Evolutionary conservation across 2,113 vertebrate genomes (phyloP), one percentile per base, ranked within the genome.

Genomic region (Lipotes vexillifer): DNA sequence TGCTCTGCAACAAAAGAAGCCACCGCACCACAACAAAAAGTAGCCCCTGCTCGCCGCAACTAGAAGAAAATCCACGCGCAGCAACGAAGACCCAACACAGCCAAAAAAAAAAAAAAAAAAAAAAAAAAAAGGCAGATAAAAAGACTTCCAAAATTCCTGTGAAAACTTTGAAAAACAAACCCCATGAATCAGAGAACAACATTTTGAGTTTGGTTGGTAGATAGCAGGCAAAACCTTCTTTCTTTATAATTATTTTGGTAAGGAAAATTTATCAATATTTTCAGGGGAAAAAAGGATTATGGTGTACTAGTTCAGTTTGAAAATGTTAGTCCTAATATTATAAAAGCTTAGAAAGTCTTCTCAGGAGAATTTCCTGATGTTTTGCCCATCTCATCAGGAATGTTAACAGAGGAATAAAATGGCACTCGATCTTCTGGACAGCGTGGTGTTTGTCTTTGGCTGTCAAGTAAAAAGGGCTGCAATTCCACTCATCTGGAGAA

Each of bases 401-500:
- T 97, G 98, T 97, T 74, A 38, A 96, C 85, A 96, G 95, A 96
- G 66, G 65, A 97, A 94, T 98, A 98, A 98, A 98, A 98, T 82
- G 89, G 93, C 66, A 98, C 93, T 98, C 38, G 82, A 0, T 98
- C 97, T 98, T 98, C 92, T 97, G 84, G 97, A 98, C 96, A 98
- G 97, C 59, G 97, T 97, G 93, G 94, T 97, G 98, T 97, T 98
- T 97, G 96, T 98, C 97, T 98, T 98, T 98, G 92, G 92, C 97
- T 98, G 92, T 97, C 97, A 98, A 97, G 97, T 49, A 96, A 96
- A 98, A 97, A 93, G 29, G 33, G 71, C 94, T 97, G 82, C 46
- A 87, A 96, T 97, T 96, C 93, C 78, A 97, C 84, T 98, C 88
- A 98, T 93, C 96, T 72, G 15, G 15, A 98, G 92, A 97, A 97